These are phyloP conservation scores for Apodemia mormo DNA, from an alignment of 2,888 invertebrate species.

Conservation along the genomic window DNA sequence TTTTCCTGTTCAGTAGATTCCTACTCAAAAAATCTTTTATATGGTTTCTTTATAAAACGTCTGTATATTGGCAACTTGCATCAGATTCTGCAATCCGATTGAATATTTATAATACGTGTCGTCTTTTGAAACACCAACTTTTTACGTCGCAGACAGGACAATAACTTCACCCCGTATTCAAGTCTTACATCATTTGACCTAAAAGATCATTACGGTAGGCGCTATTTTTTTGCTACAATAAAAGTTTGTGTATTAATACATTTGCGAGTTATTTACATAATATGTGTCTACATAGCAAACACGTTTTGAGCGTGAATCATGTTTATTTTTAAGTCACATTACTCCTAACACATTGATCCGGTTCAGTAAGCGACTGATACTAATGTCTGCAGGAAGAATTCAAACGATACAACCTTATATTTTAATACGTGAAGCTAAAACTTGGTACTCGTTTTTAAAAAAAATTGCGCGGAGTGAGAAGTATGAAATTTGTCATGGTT, in stretches of 20 bases:
- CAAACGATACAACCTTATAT: no score
- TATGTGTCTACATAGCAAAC: not conserved
- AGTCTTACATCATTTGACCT: constrained; percentile 3
- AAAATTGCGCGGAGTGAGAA: no score
- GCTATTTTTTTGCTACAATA: not conserved
- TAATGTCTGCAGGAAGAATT: not conserved
- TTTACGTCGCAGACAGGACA: not conserved
- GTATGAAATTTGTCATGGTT: no score
- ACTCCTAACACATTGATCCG: constrained; percentile 7
- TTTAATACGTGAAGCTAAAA: no score
- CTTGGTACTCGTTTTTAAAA: no score
- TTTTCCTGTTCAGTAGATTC: no score
- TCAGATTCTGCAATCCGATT: constrained; percentile 1
- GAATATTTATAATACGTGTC: constrained; percentile 5
- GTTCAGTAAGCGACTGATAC: not conserved
- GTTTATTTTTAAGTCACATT: constrained; percentile 6
- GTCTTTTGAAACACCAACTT: not conserved
- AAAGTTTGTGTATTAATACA: not conserved
- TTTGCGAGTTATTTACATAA: constrained; percentile 2
- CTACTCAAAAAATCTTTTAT: not conserved
- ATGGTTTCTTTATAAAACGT: not conserved
- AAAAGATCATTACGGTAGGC: not conserved
- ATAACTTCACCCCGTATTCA: not conserved
- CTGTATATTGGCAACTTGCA: not conserved
- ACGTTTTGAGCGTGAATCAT: constrained; percentile 6